A percentile compares a stretch with the other conserved stretches of the same genome.
These are phyloP conservation scores for Rhadinocentrus ornatus DNA, from an alignment of 2,797 vertebrate species.

Conservation along the genomic window DNA sequence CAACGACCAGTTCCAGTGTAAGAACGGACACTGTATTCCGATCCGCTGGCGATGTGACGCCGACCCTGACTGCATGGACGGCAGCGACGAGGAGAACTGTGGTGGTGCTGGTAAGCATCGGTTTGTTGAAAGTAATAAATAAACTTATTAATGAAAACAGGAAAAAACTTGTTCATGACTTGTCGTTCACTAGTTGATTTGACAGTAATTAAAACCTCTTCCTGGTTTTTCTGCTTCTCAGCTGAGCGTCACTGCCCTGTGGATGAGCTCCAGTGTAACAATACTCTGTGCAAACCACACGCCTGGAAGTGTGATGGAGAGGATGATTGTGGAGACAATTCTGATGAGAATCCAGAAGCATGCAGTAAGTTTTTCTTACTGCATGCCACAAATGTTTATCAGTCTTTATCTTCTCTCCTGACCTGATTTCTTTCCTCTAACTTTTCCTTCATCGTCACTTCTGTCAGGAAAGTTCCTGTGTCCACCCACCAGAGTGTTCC, in stretches of 20 bases:
- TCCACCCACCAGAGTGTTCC: constrained; percentile 93
- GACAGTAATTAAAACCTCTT: not conserved
- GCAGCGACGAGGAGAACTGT: constrained; percentile 93
- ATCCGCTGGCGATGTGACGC: constrained; percentile 94
- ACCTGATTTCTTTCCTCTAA: not conserved
- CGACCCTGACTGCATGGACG: constrained; percentile 94
- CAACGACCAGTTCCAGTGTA: constrained; percentile 95
- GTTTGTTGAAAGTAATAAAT: not conserved
- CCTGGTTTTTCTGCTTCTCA: constrained; percentile 11
- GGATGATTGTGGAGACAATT: constrained; percentile 97
- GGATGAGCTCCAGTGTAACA: constrained; percentile 98
- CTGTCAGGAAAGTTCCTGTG: constrained; percentile 89
- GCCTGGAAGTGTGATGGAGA: constrained; percentile 97
- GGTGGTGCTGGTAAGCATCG: constrained; percentile 81
- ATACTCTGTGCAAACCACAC: constrained; percentile 94
- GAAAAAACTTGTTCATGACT: not conserved
- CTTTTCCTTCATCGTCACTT: not conserved
- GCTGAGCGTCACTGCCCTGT: constrained; percentile 90
- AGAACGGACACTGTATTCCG: constrained; percentile 95
- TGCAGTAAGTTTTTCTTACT: constrained; percentile 87
- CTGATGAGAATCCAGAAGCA: constrained; percentile 91
- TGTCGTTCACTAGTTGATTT: not conserved
- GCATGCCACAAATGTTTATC: not conserved
- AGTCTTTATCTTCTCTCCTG: not conserved
- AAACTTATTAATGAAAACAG: not conserved